These are phyloP conservation scores for Choloepus hoffmanni DNA, from an alignment of 2,113 vertebrate genomes.

Conservation along the genomic window DNA sequence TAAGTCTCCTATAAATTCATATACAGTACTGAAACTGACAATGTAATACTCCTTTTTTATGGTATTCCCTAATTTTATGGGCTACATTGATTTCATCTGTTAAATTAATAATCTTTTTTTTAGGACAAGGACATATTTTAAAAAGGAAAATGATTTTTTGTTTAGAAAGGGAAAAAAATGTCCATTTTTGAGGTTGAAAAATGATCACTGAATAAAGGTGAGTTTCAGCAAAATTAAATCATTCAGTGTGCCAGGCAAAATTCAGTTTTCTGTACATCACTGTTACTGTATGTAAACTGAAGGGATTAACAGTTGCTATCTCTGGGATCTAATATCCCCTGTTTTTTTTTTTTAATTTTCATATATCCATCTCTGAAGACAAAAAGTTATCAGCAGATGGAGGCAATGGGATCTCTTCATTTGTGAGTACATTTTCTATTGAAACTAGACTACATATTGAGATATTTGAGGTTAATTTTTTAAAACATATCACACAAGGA, in stretches of 20 bases:
- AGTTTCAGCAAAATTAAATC: background rate
- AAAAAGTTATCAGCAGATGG: background rate
- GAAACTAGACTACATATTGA: background rate
- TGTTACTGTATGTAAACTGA: background rate
- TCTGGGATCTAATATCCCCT: accelerated
- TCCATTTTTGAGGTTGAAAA: background rate
- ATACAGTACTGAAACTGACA: background rate
- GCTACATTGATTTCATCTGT: background rate
- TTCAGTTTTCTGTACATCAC: accelerated
- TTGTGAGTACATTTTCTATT: background rate
- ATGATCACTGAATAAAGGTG: background rate
- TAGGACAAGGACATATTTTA: background rate
- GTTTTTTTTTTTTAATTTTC: background rate
- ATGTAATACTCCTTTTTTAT: background rate
- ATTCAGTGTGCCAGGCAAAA: background rate
- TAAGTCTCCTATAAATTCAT: background rate
- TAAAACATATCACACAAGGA: background rate
- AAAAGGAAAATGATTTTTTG: background rate
- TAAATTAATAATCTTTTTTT: background rate
- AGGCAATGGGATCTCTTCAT: background rate
- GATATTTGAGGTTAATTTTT: background rate
- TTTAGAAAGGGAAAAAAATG: background rate
- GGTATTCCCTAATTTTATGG: constrained; percentile 15
- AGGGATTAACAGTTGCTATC: background rate
- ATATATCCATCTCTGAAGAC: background rate